phyloP scores from a whole-genome alignment of 1,140 invertebrate species.

The Apis florea region DNA sequence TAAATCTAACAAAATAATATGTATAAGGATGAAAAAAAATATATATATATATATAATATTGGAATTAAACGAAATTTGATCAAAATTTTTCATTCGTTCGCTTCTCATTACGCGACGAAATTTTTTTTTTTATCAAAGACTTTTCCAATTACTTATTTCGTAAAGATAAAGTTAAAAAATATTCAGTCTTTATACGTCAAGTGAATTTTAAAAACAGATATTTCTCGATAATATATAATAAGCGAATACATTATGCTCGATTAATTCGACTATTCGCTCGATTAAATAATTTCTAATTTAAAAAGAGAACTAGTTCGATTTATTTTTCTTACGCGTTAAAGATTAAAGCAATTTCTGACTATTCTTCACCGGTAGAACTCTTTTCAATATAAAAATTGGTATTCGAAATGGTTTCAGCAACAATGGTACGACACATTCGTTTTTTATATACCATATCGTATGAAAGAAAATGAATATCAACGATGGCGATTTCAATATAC shows the following conservation, averaged over 20 bases:
- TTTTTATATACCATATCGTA: conserved; percentile 75
- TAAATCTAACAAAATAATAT: neutral
- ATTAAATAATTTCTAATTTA: neutral
- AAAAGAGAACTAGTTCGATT: neutral
- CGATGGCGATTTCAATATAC: conserved; percentile 73
- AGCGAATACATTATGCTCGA: neutral
- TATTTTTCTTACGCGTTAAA: neutral
- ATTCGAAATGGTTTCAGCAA: conserved; percentile 74
- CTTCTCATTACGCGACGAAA: too few relatives aligned
- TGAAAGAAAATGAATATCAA: conserved; percentile 73
- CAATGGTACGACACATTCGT: conserved; percentile 73
- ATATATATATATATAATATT: neutral
- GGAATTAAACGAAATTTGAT: neutral
- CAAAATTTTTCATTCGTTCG: neutral
- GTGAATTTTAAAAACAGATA: neutral
- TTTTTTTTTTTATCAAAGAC: too few relatives aligned
- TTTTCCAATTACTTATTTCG: neutral
- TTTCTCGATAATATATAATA: neutral
- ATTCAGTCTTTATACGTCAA: neutral
- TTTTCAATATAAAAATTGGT: conserved; percentile 77
- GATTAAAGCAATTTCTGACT: conserved; percentile 3
- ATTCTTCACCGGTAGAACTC: conserved; percentile 5
- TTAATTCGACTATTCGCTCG: neutral
- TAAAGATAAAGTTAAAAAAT: neutral
- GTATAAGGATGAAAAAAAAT: neutral